Percentiles rank a stretch among this genome's conserved stretches.
Conservation (phyloP, 2,797 vertebrate genomes). For the Microtus californicus region DNA sequence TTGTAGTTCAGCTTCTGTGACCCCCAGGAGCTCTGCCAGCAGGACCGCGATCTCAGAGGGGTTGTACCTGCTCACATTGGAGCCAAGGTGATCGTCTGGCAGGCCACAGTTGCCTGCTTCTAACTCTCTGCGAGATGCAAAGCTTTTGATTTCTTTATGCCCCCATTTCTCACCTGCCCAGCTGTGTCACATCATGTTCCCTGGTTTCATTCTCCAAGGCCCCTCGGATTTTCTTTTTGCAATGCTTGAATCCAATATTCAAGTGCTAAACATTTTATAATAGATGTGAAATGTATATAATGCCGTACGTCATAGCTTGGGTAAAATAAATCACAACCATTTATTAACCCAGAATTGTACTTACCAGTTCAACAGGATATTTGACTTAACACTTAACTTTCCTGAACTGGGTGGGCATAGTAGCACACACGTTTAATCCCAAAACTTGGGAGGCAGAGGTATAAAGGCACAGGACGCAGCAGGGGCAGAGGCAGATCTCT, state of each 20-base stretch:
- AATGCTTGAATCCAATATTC: constrained; percentile 16
- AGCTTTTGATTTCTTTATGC: not conserved
- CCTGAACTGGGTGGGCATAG: not conserved
- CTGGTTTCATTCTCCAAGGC: constrained; percentile 15
- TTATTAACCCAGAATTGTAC: constrained; percentile 32
- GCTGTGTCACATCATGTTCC: not conserved
- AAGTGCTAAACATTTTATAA: not conserved
- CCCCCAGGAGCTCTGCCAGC: not conserved
- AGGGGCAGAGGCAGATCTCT: not conserved
- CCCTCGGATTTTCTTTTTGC: not conserved
- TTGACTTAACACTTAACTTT: constrained; percentile 18
- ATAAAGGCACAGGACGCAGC: too few relatives aligned
- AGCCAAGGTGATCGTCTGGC: not conserved
- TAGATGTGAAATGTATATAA: constrained; percentile 2
- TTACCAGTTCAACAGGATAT: not conserved
- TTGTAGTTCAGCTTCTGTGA: not conserved
- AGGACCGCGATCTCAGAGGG: not conserved
- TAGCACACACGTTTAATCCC: not conserved
- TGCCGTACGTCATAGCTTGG: not conserved
- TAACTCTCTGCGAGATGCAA: not conserved
- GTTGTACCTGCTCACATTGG: not conserved
- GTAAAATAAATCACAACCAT: not conserved
- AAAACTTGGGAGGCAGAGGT: too few relatives aligned
- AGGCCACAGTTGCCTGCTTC: not conserved
- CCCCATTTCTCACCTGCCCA: constrained; percentile 8